phyloP scores from a whole-genome alignment of 2,113 vertebrate genomes.

The Microtus ochrogaster region DNA sequence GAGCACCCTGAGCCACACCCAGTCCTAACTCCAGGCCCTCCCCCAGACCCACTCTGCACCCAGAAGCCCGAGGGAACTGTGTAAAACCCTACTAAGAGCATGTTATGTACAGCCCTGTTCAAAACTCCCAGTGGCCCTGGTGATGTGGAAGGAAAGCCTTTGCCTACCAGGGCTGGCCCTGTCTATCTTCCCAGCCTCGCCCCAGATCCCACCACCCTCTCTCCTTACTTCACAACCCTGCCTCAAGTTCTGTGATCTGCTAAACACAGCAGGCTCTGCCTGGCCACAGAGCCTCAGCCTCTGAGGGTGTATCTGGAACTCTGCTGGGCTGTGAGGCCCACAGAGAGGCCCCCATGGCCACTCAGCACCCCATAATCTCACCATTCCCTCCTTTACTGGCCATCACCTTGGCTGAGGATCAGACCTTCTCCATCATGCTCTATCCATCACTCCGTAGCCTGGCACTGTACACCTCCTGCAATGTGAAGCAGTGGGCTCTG shows the following conservation, averaged over 20 bases:
- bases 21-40: background rate
- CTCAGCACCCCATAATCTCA: accelerated
- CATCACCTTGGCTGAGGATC: background rate
- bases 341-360: accelerated
- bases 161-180: background rate
- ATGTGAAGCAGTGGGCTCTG: background rate
- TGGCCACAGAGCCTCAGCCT: background rate
- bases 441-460: background rate
- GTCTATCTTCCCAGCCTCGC: accelerated
- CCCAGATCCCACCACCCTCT: background rate
- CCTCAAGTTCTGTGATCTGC: too few relatives aligned
- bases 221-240: background rate
- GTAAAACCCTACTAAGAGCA: background rate
- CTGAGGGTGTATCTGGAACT: too few relatives aligned
- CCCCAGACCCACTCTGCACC: background rate
- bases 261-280: too few relatives aligned
- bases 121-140: background rate
- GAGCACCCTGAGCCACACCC: accelerated
- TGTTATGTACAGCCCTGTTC: accelerated
- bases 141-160: background rate
- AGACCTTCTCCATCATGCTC: background rate
- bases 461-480: too few relatives aligned
- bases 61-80: background rate
- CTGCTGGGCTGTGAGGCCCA: background rate
- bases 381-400: accelerated